A percentile compares a stretch with the other conserved stretches of the same genome.
These are phyloP conservation scores for Orycteropus afer DNA, from an alignment of 2,113 vertebrate species.

Conservation along the genomic window DNA sequence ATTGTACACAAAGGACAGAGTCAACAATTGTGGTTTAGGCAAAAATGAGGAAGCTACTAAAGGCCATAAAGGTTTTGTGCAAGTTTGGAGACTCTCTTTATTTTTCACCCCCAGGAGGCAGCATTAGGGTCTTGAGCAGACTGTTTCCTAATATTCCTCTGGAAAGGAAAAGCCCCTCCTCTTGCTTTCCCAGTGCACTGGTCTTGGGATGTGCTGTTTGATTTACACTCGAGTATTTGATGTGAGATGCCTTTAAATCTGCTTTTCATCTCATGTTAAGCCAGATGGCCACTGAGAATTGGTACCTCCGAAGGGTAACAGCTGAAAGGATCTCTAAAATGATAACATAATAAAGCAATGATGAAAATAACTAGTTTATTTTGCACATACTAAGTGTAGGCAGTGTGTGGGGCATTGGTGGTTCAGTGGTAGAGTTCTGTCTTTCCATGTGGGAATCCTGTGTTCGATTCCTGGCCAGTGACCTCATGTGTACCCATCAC, in stretches of 20 bases:
- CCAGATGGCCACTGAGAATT: background rate
- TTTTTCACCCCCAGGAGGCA: background rate
- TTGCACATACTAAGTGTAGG: background rate
- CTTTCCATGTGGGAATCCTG: background rate
- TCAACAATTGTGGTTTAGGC: background rate
- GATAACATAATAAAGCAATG: background rate
- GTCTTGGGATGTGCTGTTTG: background rate
- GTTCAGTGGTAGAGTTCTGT: background rate
- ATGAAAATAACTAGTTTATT: background rate
- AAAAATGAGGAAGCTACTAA: conserved; percentile 35
- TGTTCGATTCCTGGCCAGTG: too few species aligned
- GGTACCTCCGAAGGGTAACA: background rate
- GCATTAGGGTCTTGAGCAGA: background rate
- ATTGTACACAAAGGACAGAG: background rate
- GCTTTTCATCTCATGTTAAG: background rate
- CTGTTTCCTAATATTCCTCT: background rate
- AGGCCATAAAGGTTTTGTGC: background rate
- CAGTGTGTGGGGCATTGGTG: background rate
- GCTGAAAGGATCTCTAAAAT: background rate
- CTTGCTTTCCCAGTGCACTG: background rate
- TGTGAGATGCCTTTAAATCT: background rate
- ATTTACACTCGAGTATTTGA: background rate
- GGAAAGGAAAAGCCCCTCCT: background rate
- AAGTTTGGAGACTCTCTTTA: background rate
- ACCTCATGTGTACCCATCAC: too few species aligned